Conservation (phyloP, 2,797 vertebrate species). For the Liparis tanakae region DNA sequence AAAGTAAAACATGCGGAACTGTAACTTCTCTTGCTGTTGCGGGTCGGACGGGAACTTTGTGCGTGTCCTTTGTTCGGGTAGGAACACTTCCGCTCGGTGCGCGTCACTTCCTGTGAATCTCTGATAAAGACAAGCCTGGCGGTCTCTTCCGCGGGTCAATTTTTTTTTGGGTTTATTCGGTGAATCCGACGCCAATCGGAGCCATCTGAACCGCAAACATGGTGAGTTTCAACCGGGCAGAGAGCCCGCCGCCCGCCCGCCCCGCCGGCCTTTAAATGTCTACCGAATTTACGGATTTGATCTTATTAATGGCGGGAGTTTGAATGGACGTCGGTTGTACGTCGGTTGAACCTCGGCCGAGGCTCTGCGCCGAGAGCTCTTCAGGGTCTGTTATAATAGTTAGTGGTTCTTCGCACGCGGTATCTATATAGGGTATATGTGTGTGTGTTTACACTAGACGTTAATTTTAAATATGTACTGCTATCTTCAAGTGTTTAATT, state of each 20-base stretch:
- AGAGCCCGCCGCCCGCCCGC: fast-evolving
- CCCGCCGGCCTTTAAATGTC: fast-evolving
- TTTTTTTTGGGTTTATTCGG: conserved; percentile 77
- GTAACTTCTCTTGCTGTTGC: background rate
- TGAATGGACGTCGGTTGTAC: conserved; percentile 36
- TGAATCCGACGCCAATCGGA: conserved; percentile 81
- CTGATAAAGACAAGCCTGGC: conserved; percentile 68
- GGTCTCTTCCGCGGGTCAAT: conserved; percentile 67
- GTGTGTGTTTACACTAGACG: background rate
- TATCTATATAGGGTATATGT: background rate
- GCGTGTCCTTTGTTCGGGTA: background rate
- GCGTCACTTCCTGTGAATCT: conserved; percentile 72
- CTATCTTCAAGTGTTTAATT: no score
- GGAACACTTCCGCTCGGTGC: background rate
- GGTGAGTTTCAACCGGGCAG: conserved; percentile 66
- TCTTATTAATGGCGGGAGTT: conserved; percentile 19
- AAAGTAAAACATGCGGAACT: background rate
- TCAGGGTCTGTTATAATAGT: background rate
- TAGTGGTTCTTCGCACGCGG: background rate
- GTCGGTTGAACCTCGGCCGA: conserved; percentile 3
- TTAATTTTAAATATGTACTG: no score
- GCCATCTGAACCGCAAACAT: conserved; percentile 83
- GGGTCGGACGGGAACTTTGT: background rate
- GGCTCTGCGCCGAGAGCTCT: background rate
- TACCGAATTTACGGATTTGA: background rate